Percentiles rank a stretch among this genome's conserved stretches.
These are phyloP conservation scores for Lucifuga dentata DNA, from an alignment of 2,113 vertebrate species.

Conservation along the genomic window DNA sequence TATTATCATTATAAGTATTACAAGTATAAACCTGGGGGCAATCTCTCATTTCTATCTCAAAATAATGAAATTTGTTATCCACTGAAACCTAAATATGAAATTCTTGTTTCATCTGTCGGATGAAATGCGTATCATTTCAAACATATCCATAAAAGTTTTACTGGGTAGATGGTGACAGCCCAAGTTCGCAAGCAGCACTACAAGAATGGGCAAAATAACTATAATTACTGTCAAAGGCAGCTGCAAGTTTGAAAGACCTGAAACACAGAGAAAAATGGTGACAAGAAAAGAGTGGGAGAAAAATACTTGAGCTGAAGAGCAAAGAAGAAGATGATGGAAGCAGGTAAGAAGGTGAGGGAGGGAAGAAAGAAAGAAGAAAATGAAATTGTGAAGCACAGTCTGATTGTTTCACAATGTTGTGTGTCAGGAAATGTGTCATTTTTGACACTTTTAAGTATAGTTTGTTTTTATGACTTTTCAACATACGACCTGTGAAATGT, in stretches of 20 bases:
- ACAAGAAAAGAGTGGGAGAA: not conserved
- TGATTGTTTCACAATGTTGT: not conserved
- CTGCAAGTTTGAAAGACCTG: not conserved
- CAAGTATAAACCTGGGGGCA: too few relatives aligned
- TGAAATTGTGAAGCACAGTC: not conserved
- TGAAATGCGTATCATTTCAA: conserved; percentile 19
- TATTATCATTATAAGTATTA: not conserved
- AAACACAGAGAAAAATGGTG: conserved; percentile 4
- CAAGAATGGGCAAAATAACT: conserved; percentile 9
- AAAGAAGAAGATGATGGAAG: too few relatives aligned
- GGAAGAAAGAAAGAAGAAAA: not conserved
- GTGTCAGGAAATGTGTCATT: too few relatives aligned
- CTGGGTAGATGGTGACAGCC: not conserved
- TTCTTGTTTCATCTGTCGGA: conserved; percentile 17
- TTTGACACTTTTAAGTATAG: too few relatives aligned
- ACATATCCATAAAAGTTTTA: conserved; percentile 19
- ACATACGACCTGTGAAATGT: not conserved
- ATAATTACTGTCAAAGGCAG: conserved; percentile 10
- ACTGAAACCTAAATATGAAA: not conserved
- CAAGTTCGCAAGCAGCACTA: not conserved
- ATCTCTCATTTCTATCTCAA: too few relatives aligned
- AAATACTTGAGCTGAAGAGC: too few relatives aligned
- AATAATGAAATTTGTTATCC: not conserved
- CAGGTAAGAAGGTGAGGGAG: not conserved
- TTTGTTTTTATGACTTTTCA: not conserved